Conservation (phyloP, 2,888 invertebrate genomes). For the Dasysyrphus albostriatus region DNA sequence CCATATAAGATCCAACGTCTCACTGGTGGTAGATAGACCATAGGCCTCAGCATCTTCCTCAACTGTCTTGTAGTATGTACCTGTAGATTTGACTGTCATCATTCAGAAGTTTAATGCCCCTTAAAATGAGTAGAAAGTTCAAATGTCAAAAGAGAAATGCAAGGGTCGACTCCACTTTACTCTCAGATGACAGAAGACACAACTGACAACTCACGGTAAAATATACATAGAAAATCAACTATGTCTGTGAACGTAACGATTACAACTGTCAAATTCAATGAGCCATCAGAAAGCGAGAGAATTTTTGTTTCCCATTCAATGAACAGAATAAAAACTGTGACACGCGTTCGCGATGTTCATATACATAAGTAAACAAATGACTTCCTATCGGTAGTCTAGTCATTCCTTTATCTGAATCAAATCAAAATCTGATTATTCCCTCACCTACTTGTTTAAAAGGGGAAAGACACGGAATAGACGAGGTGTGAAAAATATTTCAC, state of each 20-base stretch:
- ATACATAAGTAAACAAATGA: background rate
- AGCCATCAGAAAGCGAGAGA: conserved; percentile 24
- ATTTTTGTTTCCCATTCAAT: conserved; percentile 35
- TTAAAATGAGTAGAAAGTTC: conserved; percentile 38
- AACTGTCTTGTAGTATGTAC: background rate
- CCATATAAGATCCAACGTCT: conserved; percentile 7
- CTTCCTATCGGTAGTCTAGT: background rate
- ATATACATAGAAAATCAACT: conserved; percentile 48
- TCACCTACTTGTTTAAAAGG: background rate
- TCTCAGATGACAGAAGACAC: conserved; percentile 6
- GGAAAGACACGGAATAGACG: background rate
- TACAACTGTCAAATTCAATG: conserved; percentile 12
- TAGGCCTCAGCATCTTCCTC: background rate
- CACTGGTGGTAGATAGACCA: background rate
- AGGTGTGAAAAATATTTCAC: conserved; percentile 62
- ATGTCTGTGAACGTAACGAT: conserved; percentile 22
- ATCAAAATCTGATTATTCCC: conserved; percentile 9
- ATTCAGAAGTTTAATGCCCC: conserved; percentile 46
- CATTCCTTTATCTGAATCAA: conserved; percentile 11
- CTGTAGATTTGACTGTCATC: conserved; percentile 4
- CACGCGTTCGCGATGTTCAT: conserved; percentile 57
- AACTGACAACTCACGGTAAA: background rate
- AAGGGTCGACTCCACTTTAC: conserved; percentile 54
- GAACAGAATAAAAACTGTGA: conserved; percentile 42
- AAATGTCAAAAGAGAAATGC: conserved; percentile 41